phyloP scores from a whole-genome alignment of 2,888 invertebrate species.

The Syrphus vitripennis region DNA sequence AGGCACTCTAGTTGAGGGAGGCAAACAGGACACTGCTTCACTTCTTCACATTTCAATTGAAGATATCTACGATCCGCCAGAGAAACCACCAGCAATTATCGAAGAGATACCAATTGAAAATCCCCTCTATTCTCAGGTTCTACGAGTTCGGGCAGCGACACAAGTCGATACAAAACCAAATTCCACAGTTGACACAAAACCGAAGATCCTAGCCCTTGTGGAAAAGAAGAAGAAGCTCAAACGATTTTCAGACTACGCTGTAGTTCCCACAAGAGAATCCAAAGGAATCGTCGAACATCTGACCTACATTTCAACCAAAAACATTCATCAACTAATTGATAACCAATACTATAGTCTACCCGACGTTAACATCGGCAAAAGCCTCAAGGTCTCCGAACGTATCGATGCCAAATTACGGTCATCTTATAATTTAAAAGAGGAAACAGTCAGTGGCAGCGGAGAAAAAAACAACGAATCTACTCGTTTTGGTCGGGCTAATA shows the following conservation, averaged over 20 bases:
- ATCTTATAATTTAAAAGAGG: constrained; percentile 77
- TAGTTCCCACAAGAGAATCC: constrained; percentile 33
- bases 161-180: too few relatives aligned
- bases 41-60: constrained; percentile 79
- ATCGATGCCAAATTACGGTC: constrained; percentile 87
- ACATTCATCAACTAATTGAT: constrained; percentile 81
- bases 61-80: constrained; percentile 77
- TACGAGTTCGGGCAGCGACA: constrained; percentile 53
- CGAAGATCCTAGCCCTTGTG: constrained; percentile 82
- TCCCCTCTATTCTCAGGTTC: constrained; percentile 36
- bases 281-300: constrained; percentile 73
- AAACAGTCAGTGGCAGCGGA: neutral
- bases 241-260: constrained; percentile 74
- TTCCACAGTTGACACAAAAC: constrained; percentile 81
- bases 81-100: constrained; percentile 26
- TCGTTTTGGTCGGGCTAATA: constrained; percentile 79
- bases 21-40: constrained; percentile 73
- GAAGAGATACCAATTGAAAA: constrained; percentile 9
- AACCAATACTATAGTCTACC: constrained; percentile 88
- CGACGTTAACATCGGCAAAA: constrained; percentile 87
- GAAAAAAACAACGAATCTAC: constrained; percentile 13
- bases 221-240: constrained; percentile 80
- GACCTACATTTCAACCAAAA: constrained; percentile 72
- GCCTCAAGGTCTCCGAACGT: constrained; percentile 86
- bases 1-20: constrained; percentile 77